A percentile compares a stretch with the other conserved stretches of the same genome.
These are phyloP conservation scores for Carpatolechia fugitivella DNA, from an alignment of 2,888 invertebrate genomes.

Conservation along the genomic window DNA sequence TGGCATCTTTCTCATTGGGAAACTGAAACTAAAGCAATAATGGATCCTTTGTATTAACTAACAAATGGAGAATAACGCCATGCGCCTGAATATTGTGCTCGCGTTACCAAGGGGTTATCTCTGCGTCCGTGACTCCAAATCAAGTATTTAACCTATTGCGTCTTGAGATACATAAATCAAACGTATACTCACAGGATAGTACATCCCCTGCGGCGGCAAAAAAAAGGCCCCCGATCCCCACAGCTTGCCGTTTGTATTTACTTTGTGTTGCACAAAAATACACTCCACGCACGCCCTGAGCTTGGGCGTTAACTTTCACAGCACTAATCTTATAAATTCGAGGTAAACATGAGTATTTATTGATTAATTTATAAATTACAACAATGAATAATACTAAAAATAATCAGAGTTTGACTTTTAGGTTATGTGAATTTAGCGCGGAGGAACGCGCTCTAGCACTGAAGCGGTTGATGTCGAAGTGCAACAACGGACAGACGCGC, in stretches of 20 bases:
- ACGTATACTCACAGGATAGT: constrained; percentile 92
- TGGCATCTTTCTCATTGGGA: not conserved
- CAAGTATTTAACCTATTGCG: constrained; percentile 23
- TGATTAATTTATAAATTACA: constrained; percentile 48
- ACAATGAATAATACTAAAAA: constrained; percentile 57
- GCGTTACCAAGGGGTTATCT: constrained; percentile 32
- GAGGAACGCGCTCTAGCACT: constrained; percentile 75
- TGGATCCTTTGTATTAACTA: constrained; percentile 11
- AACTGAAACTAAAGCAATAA: not conserved
- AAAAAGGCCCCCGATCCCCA: constrained; percentile 98
- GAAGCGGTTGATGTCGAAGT: constrained; percentile 76
- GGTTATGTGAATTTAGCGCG: constrained; percentile 75
- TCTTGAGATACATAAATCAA: constrained; percentile 25
- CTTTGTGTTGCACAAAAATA: constrained; percentile 80
- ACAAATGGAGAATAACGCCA: constrained; percentile 33
- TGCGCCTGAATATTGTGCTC: constrained; percentile 46
- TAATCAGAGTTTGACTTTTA: constrained; percentile 61
- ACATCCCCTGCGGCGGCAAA: constrained; percentile 98
- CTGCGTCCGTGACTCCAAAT: constrained; percentile 20
- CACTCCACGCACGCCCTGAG: constrained; percentile 72
- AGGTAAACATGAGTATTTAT: constrained; percentile 73
- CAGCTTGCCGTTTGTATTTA: constrained; percentile 93
- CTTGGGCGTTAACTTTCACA: constrained; percentile 68
- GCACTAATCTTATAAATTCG: constrained; percentile 73
- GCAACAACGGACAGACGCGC: constrained; percentile 66